Conservation (phyloP, 1,140 invertebrate species). For the Helicoverpa zea region DNA sequence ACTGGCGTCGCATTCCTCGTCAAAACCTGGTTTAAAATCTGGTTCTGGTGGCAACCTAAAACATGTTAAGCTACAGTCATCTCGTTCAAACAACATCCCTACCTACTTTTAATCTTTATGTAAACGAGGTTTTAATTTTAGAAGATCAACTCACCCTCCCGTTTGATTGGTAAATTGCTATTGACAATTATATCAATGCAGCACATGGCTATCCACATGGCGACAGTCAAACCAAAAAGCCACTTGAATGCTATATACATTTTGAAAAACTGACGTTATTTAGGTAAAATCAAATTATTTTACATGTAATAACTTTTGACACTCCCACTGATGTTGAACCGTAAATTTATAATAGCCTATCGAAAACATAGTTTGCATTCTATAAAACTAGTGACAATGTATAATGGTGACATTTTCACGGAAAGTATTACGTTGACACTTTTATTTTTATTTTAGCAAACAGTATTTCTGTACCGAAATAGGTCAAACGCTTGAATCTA, state of each 20-base stretch:
- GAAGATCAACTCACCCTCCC: background rate
- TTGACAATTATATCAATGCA: slow-evolving; percentile 56
- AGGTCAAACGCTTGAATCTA: background rate
- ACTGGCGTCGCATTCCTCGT: slow-evolving; percentile 37
- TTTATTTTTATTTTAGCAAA: slow-evolving; percentile 38
- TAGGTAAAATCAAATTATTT: slow-evolving; percentile 16
- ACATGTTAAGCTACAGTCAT: background rate
- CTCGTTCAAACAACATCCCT: background rate
- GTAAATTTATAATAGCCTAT: slow-evolving; percentile 55
- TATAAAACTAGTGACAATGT: slow-evolving; percentile 57
- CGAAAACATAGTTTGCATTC: slow-evolving; percentile 61
- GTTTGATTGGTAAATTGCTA: slow-evolving; percentile 21
- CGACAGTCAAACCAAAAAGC: slow-evolving; percentile 65
- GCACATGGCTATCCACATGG: slow-evolving; percentile 76
- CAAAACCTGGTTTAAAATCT: background rate
- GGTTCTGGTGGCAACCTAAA: background rate
- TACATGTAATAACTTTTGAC: slow-evolving; percentile 33
- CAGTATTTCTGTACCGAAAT: background rate
- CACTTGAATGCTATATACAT: slow-evolving; percentile 83
- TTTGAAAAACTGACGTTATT: slow-evolving; percentile 33
- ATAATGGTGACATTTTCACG: slow-evolving; percentile 56
- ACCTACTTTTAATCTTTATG: background rate
- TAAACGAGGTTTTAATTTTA: background rate
- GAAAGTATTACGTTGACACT: background rate
- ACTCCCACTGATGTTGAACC: slow-evolving; percentile 27